Percentiles rank a stretch among this genome's conserved stretches.
Evolutionary conservation across 2,888 invertebrate species (phyloP).

Genomic region (Escarpia spicata): DNA sequence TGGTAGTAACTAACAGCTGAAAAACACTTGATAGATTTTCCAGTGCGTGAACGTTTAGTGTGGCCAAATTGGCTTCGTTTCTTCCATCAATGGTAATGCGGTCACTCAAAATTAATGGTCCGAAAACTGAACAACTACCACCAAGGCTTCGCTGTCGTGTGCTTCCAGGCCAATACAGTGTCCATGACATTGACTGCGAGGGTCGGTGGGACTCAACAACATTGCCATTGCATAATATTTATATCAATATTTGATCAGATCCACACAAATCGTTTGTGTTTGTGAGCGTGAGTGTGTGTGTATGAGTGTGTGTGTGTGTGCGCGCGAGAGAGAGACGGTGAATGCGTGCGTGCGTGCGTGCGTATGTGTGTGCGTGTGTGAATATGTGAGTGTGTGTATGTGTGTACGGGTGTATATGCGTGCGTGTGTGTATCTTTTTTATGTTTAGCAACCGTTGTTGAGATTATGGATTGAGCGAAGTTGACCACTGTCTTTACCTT

Average conservation of each 20-base stretch:
- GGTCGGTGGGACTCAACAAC: neutral
- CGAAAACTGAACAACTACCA: neutral
- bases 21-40: constrained; percentile 1
- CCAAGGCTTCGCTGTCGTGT: neutral
- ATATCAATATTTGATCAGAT: neutral
- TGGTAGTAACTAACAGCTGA: neutral
- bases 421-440: neutral
- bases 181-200: neutral
- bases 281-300: neutral
- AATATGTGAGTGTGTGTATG: neutral
- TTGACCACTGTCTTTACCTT: neutral
- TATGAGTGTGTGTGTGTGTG: neutral
- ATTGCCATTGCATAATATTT: neutral
- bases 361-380: neutral
- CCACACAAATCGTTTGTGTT: neutral
- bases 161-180: neutral
- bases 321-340: neutral
- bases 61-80: constrained; percentile 16
- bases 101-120: constrained; percentile 16
- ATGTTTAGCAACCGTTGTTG: neutral
- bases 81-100: neutral
- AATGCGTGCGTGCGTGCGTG: neutral
- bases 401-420: too few relatives aligned
- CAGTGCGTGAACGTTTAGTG: neutral
- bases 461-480: neutral